Conservation (phyloP, 2,888 invertebrate genomes). For the Lymantria dispar region DNA sequence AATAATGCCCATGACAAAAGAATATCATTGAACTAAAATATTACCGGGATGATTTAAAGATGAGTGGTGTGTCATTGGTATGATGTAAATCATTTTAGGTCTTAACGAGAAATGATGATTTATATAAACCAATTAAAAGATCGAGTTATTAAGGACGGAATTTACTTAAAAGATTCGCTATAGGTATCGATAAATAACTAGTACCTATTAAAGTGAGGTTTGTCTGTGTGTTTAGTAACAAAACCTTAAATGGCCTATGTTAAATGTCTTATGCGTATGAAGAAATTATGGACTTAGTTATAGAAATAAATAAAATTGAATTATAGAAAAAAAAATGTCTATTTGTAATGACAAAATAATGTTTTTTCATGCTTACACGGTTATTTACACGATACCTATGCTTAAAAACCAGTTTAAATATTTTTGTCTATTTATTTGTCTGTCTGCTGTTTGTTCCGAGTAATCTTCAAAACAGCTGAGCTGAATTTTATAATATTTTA, state of each 20-base stretch:
- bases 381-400: too few relatives aligned
- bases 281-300: too few relatives aligned
- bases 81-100: constrained; percentile 74
- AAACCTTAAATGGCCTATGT: not conserved
- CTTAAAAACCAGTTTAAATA: too few relatives aligned
- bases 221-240: constrained; percentile 38
- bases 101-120: constrained; percentile 75
- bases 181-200: constrained; percentile 27
- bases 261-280: not conserved
- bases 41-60: constrained; percentile 63
- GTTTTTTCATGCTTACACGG: too few relatives aligned
- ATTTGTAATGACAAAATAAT: too few relatives aligned
- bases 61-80: constrained; percentile 65
- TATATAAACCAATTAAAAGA: constrained; percentile 77
- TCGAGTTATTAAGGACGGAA: constrained; percentile 58
- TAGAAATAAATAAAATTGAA: too few relatives aligned
- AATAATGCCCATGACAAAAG: constrained; percentile 63
- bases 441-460: too few relatives aligned
- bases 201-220: constrained; percentile 23
- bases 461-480: too few relatives aligned
- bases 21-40: constrained; percentile 44
- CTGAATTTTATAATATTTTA: too few relatives aligned
- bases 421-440: too few relatives aligned
- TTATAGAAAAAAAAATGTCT: too few relatives aligned
- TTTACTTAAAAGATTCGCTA: constrained; percentile 31